Conservation (phyloP, 2,888 invertebrate species). For the Orgyia antiqua region DNA sequence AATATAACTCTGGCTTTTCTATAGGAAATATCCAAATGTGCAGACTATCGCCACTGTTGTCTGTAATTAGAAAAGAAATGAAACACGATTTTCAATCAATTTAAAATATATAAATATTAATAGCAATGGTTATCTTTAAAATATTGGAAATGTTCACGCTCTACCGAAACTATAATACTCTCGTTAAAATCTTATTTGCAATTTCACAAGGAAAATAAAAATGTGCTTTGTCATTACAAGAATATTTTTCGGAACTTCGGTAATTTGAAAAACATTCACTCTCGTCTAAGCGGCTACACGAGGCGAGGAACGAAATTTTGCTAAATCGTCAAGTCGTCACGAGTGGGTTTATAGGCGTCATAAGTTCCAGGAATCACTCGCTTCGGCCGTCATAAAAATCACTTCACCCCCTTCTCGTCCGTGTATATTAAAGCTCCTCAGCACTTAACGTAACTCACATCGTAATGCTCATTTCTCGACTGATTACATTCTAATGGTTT, state of each 20-base stretch:
- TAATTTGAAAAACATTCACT: slow-evolving; percentile 62
- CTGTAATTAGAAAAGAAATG: no score
- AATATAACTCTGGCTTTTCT: no score
- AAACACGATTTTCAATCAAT: no score
- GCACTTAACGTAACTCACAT: slow-evolving; percentile 29
- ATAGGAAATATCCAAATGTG: no score
- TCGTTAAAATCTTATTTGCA: slow-evolving; percentile 50
- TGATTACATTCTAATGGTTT: slow-evolving; percentile 29
- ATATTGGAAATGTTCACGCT: not conserved
- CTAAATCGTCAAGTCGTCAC: slow-evolving; percentile 63
- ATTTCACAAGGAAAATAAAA: slow-evolving; percentile 41
- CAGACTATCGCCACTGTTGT: no score
- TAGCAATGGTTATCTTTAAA: slow-evolving; percentile 5
- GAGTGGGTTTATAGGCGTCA: slow-evolving; percentile 63
- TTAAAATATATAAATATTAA: no score
- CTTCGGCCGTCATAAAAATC: slow-evolving; percentile 62
- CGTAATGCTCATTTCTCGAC: slow-evolving; percentile 17
- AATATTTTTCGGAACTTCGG: slow-evolving; percentile 48
- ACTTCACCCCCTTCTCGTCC: slow-evolving; percentile 39
- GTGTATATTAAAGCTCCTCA: slow-evolving; percentile 34
- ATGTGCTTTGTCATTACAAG: slow-evolving; percentile 55
- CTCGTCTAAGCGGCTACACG: slow-evolving; percentile 34
- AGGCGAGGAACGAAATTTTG: slow-evolving; percentile 47
- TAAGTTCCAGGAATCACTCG: slow-evolving; percentile 63
- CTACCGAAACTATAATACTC: slow-evolving; percentile 28